These are phyloP conservation scores for Astropecten irregularis DNA, from an alignment of 53 echinoderm and acorn worm genomes.

Conservation along the genomic window DNA sequence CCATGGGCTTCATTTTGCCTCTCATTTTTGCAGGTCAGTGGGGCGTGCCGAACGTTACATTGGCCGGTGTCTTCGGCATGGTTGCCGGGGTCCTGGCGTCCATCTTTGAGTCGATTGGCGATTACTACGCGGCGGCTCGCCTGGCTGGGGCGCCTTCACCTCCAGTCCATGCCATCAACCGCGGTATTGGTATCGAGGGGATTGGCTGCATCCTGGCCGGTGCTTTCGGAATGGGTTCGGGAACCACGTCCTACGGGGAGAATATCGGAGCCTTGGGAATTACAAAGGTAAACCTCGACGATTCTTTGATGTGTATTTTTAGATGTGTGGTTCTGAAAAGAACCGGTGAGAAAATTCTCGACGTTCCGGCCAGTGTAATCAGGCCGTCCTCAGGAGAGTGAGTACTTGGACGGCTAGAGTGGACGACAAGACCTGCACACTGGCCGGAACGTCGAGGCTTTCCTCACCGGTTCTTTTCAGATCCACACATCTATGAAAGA, in stretches of 20 bases:
- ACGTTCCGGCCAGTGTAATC: too few relatives aligned
- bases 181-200: constrained; percentile 91
- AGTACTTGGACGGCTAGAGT: too few relatives aligned
- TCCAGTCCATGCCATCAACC: constrained; percentile 88
- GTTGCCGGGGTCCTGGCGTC: constrained; percentile 90
- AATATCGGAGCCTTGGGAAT: constrained; percentile 94
- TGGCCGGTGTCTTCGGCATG: constrained; percentile 90
- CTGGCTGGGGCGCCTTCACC: constrained; percentile 94
- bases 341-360: too few relatives aligned
- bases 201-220: constrained; percentile 84
- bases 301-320: too few relatives aligned
- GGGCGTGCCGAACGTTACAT: constrained; percentile 74
- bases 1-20: too few relatives aligned
- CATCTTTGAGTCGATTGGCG: constrained; percentile 87
- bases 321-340: too few relatives aligned
- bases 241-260: constrained; percentile 93
- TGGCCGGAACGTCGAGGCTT: too few relatives aligned
- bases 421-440: too few relatives aligned
- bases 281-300: too few relatives aligned
- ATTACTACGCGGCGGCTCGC: constrained; percentile 93
- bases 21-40: constrained; percentile 86
- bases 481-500: too few relatives aligned
- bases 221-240: constrained; percentile 80
- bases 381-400: too few relatives aligned
- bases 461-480: too few relatives aligned